phyloP scores from a whole-genome alignment of 2,888 invertebrate genomes.

The Zhuqinia jingwanae region DNA sequence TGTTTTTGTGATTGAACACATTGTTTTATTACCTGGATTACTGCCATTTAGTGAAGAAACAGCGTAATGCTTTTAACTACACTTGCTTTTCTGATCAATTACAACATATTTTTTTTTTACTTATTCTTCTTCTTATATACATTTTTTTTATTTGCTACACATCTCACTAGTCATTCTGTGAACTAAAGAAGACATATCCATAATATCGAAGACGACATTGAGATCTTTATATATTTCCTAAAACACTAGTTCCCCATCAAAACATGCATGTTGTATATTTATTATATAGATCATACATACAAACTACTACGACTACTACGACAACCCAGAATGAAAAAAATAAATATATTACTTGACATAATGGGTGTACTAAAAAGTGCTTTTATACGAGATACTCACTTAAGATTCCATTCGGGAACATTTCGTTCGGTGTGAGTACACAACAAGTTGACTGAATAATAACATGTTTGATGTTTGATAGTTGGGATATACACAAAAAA shows the following conservation, averaged over 20 bases:
- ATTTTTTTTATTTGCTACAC: background rate
- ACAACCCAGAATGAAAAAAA: background rate
- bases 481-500: too few species aligned
- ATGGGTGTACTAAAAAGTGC: constrained; percentile 2
- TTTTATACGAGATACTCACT: background rate
- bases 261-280: too few species aligned
- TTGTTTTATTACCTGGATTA: constrained; percentile 73
- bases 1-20: constrained; percentile 55
- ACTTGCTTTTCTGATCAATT: constrained; percentile 71
- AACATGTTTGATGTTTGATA: too few species aligned
- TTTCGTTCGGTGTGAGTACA: background rate
- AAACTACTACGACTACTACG: too few species aligned
- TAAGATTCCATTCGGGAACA: background rate
- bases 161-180: background rate
- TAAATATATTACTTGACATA: too few species aligned
- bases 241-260: too few species aligned
- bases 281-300: too few species aligned
- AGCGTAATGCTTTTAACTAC: constrained; percentile 73
- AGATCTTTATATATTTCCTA: background rate
- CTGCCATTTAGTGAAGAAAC: constrained; percentile 70
- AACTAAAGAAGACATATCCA: background rate
- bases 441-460: background rate
- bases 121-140: background rate
- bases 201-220: background rate
- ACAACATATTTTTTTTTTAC: constrained; percentile 63